Conservation (phyloP, 1,140 invertebrate genomes). For the Pseudachorutes palmiensis region DNA sequence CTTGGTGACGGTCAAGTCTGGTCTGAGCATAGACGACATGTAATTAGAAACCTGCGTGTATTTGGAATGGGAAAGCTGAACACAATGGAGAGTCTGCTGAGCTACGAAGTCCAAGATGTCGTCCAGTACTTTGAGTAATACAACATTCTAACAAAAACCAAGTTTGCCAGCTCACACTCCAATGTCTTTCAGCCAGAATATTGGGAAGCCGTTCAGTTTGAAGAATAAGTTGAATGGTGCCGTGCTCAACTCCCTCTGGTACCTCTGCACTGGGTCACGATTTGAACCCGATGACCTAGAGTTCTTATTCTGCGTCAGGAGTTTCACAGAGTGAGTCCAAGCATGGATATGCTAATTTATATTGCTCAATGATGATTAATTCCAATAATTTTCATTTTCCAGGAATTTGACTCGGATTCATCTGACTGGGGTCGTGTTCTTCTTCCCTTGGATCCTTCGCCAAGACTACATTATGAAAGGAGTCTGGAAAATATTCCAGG, state of each 20-base stretch:
- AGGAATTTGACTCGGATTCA: conserved; percentile 34
- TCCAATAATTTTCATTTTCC: background rate
- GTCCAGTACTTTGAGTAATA: conserved; percentile 31
- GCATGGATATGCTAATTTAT: background rate
- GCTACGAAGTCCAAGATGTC: conserved; percentile 31
- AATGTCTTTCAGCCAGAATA: conserved; percentile 23
- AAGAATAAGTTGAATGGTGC: conserved; percentile 34
- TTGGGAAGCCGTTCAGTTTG: conserved; percentile 29
- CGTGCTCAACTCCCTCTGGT: conserved; percentile 37
- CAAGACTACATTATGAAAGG: conserved; percentile 36
- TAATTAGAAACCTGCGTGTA: conserved; percentile 57
- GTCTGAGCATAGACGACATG: conserved; percentile 64
- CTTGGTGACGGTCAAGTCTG: conserved; percentile 66
- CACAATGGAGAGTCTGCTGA: conserved; percentile 55
- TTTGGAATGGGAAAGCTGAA: conserved; percentile 62
- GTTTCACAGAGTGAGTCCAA: conserved; percentile 32
- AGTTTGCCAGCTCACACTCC: background rate
- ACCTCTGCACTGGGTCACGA: conserved; percentile 28
- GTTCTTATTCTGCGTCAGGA: conserved; percentile 31
- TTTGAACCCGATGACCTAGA: conserved; percentile 34
- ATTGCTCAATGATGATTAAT: background rate
- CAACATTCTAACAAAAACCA: too few species aligned
- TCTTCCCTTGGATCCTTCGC: conserved; percentile 34
- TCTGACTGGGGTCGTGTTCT: conserved; percentile 29
- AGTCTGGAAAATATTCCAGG: conserved; percentile 33